Percentiles rank a stretch among this genome's conserved stretches.
phyloP scores from a whole-genome alignment of 2,888 invertebrate genomes.

The Charanyca ferruginea region DNA sequence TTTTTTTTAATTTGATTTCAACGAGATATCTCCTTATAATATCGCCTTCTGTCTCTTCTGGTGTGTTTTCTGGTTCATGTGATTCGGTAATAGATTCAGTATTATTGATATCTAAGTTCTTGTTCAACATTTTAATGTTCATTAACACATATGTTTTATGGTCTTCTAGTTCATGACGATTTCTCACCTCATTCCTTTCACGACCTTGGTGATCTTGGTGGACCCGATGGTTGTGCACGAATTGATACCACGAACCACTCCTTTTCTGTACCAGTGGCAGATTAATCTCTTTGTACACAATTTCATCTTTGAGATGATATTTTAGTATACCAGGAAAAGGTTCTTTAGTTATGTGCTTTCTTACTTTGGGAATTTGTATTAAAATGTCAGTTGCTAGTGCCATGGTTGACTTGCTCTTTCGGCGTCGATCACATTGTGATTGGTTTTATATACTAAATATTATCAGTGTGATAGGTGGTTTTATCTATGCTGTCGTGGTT shows the following conservation, averaged over 20 bases:
- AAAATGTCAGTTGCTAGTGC: slow-evolving; percentile 33
- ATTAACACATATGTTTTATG: slow-evolving; percentile 34
- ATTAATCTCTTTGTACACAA: slow-evolving; percentile 32
- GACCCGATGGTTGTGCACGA: slow-evolving; percentile 22
- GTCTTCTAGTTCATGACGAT: slow-evolving; percentile 24
- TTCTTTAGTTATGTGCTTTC: slow-evolving; percentile 5
- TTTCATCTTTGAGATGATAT: slow-evolving; percentile 37
- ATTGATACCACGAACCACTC: slow-evolving; percentile 29
- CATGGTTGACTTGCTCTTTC: slow-evolving; percentile 24
- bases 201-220: background rate
- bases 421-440: slow-evolving; percentile 39
- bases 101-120: slow-evolving; percentile 8
- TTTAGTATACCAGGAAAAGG: slow-evolving; percentile 41
- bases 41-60: background rate
- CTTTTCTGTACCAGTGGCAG: slow-evolving; percentile 9
- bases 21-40: slow-evolving; percentile 40
- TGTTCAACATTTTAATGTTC: slow-evolving; percentile 44
- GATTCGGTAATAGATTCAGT: background rate
- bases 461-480: slow-evolving; percentile 34
- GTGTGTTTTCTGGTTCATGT: background rate
- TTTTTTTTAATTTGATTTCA: slow-evolving; percentile 42
- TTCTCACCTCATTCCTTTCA: slow-evolving; percentile 9
- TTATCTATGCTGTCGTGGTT: slow-evolving; percentile 26
- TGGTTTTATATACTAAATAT: slow-evolving; percentile 46
- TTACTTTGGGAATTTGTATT: slow-evolving; percentile 39